Base-by-base conservation (phyloP, 2,888 invertebrate species). In the Tromatobia lineatoria region DNA sequence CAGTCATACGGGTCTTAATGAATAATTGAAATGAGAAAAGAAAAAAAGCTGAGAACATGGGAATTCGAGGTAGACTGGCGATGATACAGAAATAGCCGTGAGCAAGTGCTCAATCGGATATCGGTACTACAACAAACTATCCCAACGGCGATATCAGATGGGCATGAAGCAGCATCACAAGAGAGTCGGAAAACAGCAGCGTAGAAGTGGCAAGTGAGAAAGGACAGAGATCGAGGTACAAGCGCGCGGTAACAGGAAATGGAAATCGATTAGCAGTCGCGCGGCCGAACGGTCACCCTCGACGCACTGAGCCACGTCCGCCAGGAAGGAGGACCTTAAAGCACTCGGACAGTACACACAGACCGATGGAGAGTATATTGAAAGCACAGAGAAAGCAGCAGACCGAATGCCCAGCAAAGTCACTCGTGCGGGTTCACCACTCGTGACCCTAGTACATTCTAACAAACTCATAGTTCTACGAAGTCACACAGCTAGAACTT, bases 181-280 rank as follows among this genome's bases (percentile, higher is more conserved):
- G 59, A 59, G 59, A 29, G 29, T 25, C 45, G 59, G 4, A 45
- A 38, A 74, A 29, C 23, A 59, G 47, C 23, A 59, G 59, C 38
- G 13, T 29, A 75, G 47, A 74, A 47, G 59, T 45, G 20, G 47
- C 20, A 20, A 66, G 64, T 50, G 64, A 50, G 52, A 75, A 52
- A 52, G 59, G 15, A 59, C 34, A 52, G 13, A 25, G 67, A 57
- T 29, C 25, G 67, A 67, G 25, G 6, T 3, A 34, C 57, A n/a
- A 45, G 61, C 11, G 45, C 23, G 52, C 20, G 29, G 54, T 29
- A 76, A 67, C 66, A 57, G 76, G 42, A 76, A 67, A 76, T 76
- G 76, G 76, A 76, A 76, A 76, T 76, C 76, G 76, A 76, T 76
- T 76, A 76, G 76, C 66, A 76, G 76, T 61, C n/a, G 38, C 50